Evolutionary conservation across 2,888 invertebrate genomes (phyloP), one percentile per base, ranked within the genome.

Genomic region (Lydus trimaculatus): DNA sequence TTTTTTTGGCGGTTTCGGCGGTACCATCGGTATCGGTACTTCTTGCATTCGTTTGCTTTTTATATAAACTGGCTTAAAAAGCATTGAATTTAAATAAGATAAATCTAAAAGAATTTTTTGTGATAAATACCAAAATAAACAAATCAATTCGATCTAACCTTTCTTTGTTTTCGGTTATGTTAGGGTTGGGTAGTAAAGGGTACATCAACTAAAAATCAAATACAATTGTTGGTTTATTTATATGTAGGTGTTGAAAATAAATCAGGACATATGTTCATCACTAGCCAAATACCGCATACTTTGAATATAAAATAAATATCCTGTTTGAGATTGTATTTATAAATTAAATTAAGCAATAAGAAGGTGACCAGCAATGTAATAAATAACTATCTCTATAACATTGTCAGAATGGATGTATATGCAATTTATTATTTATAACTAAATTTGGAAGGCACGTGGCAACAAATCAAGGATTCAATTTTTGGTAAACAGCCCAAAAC

Each of bases 51-150:
- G 73, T 67, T 74, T 75, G 31, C 76, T 75, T 72, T 81, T 81
- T 62, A 82, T 60, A 69, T 82, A 82, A 15, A 83, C 80, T 15
- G 83, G 84, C 65, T 74, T 76, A 70, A 79, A 82, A 59, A 82
- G 77, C 80, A 81, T 79, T 59, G 36, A 36, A 36, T 31, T 17
- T 31, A n/a, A 25, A 23, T 36, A 17, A 64, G 5, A 8, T 15
- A 33, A 59, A 59, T 43, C 43, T 43, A 43, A 43, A 43, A 5
- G 7, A 17, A 43, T n/a, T 43, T n/a, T 43, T 17, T n/a, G n/a
- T n/a, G n/a, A n/a, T n/a, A 13, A 43, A 43, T 36, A 36, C 1
- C 13, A 15, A 43, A 43, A 17, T 17, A 8, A 17, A 39, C 15
- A 39, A 39, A 39, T 6, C 17, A 8, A 17, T 17, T 39, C 28